These are phyloP conservation scores for Cydia pomonella DNA, from an alignment of 1,140 invertebrate species.

Conservation along the genomic window DNA sequence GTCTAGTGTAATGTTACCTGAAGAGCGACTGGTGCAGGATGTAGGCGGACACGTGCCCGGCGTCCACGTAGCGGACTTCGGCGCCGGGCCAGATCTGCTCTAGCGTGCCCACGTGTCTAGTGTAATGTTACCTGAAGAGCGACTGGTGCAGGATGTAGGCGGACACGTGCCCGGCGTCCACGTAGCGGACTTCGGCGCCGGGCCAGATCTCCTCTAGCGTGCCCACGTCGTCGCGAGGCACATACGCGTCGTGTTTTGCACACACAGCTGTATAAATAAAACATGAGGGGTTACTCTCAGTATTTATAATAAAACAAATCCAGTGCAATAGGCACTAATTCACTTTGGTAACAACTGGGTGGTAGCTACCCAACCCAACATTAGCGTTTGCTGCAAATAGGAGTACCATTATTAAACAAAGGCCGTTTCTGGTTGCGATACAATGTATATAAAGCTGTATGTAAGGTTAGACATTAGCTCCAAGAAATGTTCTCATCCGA, in stretches of 20 bases:
- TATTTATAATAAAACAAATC: too few relatives aligned
- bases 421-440: too few relatives aligned
- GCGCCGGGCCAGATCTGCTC: conserved; percentile 96
- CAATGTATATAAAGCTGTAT: too few relatives aligned
- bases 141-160: conserved; percentile 94
- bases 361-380: too few relatives aligned
- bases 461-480: too few relatives aligned
- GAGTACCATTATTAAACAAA: too few relatives aligned
- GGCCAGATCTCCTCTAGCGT: conserved; percentile 95
- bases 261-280: conserved; percentile 83
- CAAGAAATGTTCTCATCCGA: too few relatives aligned
- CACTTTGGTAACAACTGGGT: too few relatives aligned
- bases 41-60: conserved; percentile 95
- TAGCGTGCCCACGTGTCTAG: conserved; percentile 85
- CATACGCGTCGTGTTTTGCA: conserved; percentile 95
- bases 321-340: too few relatives aligned
- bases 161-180: conserved; percentile 94
- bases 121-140: conserved; percentile 87
- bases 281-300: not conserved
- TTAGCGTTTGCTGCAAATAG: too few relatives aligned
- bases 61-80: conserved; percentile 92
- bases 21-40: conserved; percentile 93
- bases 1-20: conserved; percentile 81
- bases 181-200: conserved; percentile 91
- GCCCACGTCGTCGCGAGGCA: conserved; percentile 91